Conservation (phyloP, 2,888 invertebrate genomes). For the Limenitis camilla region DNA sequence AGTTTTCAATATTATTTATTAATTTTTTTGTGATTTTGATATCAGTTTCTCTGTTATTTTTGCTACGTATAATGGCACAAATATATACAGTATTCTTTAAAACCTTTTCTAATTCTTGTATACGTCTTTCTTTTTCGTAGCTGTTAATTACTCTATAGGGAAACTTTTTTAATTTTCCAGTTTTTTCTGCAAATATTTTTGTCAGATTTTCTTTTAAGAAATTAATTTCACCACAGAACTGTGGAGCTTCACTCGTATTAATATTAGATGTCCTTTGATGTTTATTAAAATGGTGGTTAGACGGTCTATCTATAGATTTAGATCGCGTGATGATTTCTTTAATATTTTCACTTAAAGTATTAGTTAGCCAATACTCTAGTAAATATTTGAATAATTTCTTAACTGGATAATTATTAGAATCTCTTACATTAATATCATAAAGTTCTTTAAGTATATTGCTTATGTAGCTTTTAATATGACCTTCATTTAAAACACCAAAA, state of each 20-base stretch:
- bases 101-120: conserved; percentile 54
- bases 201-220: conserved; percentile 20
- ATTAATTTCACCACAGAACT: conserved; percentile 37
- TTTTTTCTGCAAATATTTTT: conserved; percentile 15
- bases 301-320: conserved; percentile 41
- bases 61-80: conserved; percentile 38
- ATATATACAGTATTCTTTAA: conserved; percentile 57
- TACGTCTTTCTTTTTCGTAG: conserved; percentile 46
- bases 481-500: conserved; percentile 9
- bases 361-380: conserved; percentile 54
- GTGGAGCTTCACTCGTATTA: conserved; percentile 40
- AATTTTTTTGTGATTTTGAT: conserved; percentile 51
- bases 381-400: conserved; percentile 50
- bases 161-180: conserved; percentile 17
- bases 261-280: conserved; percentile 46
- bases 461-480: conserved; percentile 36
- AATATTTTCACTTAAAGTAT: conserved; percentile 34
- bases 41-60: conserved; percentile 42
- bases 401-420: conserved; percentile 40
- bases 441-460: conserved; percentile 48
- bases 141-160: conserved; percentile 32
- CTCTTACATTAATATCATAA: conserved; percentile 37
- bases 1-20: conserved; percentile 42
- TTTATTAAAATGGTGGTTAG: conserved; percentile 41
- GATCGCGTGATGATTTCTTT: conserved; percentile 35